Percentiles rank a stretch among this genome's conserved stretches.
Evolutionary conservation across 2,888 invertebrate species (phyloP).

Genomic region (Netelia melanura): DNA sequence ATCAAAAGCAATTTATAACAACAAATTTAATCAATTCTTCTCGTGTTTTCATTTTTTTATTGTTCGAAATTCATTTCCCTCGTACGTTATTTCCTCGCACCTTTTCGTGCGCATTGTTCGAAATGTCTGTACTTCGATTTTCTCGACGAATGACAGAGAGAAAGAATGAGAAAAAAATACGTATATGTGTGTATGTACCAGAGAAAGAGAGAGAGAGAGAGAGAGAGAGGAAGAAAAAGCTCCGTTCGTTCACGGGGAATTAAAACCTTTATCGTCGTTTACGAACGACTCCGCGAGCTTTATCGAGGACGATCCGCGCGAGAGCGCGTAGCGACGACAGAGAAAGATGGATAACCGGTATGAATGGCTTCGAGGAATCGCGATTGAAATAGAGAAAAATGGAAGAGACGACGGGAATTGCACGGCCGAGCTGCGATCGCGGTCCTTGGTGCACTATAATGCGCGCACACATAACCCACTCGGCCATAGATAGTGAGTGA

Average conservation of each 20-base stretch:
- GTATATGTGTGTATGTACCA: slow-evolving; percentile 51
- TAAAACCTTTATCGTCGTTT: slow-evolving; percentile 78
- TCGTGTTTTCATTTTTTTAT: not conserved
- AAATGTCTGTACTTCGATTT: too few species aligned
- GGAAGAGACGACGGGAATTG: slow-evolving; percentile 51
- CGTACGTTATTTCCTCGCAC: not conserved
- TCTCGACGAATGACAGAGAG: too few species aligned
- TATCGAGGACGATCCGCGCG: slow-evolving; percentile 55
- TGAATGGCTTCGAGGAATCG: slow-evolving; percentile 44
- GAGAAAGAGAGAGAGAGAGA: not conserved
- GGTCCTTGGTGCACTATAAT: not conserved
- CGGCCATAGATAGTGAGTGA: not conserved
- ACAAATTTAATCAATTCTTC: not conserved
- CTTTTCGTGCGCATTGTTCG: not conserved
- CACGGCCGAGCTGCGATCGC: slow-evolving; percentile 45
- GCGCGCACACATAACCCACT: slow-evolving; percentile 21
- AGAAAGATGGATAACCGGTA: slow-evolving; percentile 22
- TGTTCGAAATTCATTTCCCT: slow-evolving; percentile 17
- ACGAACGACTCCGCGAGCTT: slow-evolving; percentile 54
- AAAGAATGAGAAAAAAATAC: too few species aligned
- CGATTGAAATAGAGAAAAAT: slow-evolving; percentile 55
- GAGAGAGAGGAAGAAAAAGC: slow-evolving; percentile 22
- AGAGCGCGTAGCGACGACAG: slow-evolving; percentile 29
- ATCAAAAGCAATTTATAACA: not conserved
- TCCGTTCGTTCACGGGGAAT: slow-evolving; percentile 76